Evolutionary conservation across 1,140 invertebrate genomes (phyloP).

Genomic region (Diprion similis): DNA sequence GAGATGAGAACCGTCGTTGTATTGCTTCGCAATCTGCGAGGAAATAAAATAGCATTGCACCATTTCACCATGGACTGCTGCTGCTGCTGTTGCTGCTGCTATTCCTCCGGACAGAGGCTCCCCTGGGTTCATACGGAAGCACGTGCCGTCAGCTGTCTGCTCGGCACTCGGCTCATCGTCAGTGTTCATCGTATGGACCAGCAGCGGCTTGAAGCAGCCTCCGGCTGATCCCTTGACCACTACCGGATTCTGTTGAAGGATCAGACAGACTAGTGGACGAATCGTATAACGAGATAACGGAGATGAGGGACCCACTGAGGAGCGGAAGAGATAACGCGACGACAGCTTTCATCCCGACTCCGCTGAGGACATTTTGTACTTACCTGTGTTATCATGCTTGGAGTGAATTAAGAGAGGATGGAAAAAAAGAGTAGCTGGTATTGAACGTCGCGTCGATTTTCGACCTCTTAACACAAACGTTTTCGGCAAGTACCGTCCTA

Average conservation of each 20-base stretch:
- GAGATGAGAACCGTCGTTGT: not conserved
- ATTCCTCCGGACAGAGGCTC: not conserved
- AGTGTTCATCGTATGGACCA: not conserved
- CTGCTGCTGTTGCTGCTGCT: no score
- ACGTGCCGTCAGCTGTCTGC: slow-evolving; percentile 1
- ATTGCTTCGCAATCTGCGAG: not conserved
- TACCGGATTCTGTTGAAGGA: no score
- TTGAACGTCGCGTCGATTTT: no score
- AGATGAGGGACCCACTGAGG: no score
- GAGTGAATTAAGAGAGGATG: not conserved
- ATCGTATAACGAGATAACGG: no score
- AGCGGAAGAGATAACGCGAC: no score
- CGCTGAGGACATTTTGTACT: no score
- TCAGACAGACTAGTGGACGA: no score
- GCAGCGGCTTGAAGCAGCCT: not conserved
- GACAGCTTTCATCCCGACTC: no score
- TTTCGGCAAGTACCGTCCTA: not conserved
- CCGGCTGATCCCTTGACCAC: not conserved
- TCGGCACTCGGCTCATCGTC: not conserved
- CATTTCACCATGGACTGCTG: not conserved
- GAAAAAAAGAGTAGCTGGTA: not conserved
- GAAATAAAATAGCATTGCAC: slow-evolving; percentile 1
- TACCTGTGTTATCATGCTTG: no score
- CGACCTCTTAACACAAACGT: no score
- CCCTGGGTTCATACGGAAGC: not conserved